A percentile compares a stretch with the other conserved stretches of the same genome.
These are phyloP conservation scores for Limnephilus lunatus DNA, from an alignment of 2,888 invertebrate genomes.

Conservation along the genomic window DNA sequence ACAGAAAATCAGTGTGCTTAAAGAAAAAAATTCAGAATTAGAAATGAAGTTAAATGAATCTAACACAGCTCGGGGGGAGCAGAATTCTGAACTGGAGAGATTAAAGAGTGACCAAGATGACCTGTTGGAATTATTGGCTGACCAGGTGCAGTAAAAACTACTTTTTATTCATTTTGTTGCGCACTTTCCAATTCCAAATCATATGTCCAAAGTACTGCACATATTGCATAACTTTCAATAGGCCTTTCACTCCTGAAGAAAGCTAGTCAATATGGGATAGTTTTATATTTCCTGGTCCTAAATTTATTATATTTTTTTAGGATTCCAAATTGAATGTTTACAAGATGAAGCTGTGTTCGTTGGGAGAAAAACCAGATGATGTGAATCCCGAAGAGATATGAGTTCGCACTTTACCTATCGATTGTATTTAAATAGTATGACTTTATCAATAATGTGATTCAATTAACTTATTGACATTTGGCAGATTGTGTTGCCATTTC, in stretches of 20 bases:
- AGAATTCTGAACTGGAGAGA: constrained; percentile 78
- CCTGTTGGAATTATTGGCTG: constrained; percentile 90
- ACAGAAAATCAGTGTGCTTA: constrained; percentile 67
- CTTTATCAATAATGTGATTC: neutral
- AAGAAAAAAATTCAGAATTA: constrained; percentile 71
- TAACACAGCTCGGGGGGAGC: constrained; percentile 70
- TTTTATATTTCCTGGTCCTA: neutral
- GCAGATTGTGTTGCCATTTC: neutral
- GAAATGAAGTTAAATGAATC: constrained; percentile 68
- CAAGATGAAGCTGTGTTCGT: constrained; percentile 68
- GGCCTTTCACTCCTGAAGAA: neutral
- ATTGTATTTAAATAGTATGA: neutral
- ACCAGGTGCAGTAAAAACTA: constrained; percentile 81
- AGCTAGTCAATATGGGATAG: neutral
- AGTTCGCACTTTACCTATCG: constrained; percentile 52
- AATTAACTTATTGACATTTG: neutral
- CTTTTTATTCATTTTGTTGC: neutral
- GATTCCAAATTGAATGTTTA: constrained; percentile 82
- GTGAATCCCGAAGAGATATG: constrained; percentile 65
- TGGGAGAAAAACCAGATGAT: constrained; percentile 52
- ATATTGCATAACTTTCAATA: neutral
- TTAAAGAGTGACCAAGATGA: constrained; percentile 95
- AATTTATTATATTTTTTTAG: constrained; percentile 67
- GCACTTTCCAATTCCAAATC: neutral
- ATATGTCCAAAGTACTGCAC: neutral